Conservation (phyloP, 2,113 vertebrate genomes). For the Pseudolaguvia tuberculata region DNA sequence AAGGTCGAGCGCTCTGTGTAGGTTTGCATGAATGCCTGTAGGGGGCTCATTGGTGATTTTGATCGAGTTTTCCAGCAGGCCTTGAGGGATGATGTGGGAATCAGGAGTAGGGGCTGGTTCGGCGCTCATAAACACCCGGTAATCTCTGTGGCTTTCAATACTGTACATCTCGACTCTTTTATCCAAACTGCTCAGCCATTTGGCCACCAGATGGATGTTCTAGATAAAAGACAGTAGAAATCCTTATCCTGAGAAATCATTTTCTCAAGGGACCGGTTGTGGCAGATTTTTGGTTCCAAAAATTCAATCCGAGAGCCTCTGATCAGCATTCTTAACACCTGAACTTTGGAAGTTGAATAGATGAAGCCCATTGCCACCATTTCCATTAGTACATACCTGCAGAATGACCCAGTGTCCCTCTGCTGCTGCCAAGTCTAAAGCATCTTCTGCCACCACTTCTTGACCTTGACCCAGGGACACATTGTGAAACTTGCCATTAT, state of each 20-base stretch:
- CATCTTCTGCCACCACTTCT: slow-evolving; percentile 82
- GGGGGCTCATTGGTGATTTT: slow-evolving; percentile 93
- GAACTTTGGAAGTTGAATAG: no score
- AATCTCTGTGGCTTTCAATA: slow-evolving; percentile 72
- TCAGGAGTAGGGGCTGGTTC: slow-evolving; percentile 78
- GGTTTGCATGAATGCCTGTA: slow-evolving; percentile 83
- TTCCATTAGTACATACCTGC: slow-evolving; percentile 67
- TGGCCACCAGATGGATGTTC: slow-evolving; percentile 93
- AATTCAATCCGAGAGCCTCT: no score
- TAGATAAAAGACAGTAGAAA: no score
- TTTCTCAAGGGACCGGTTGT: no score
- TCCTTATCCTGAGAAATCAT: no score
- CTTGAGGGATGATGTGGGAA: slow-evolving; percentile 86
- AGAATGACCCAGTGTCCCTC: slow-evolving; percentile 94
- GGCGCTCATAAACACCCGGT: slow-evolving; percentile 85
- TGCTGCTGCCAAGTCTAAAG: slow-evolving; percentile 76
- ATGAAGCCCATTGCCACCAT: background rate
- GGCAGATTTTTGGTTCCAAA: no score
- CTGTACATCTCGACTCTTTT: slow-evolving; percentile 82
- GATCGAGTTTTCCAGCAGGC: slow-evolving; percentile 88
- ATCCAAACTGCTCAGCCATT: slow-evolving; percentile 85
- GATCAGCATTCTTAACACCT: no score
- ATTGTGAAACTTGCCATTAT: slow-evolving; percentile 89
- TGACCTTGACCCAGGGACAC: slow-evolving; percentile 93
- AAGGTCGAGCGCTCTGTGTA: slow-evolving; percentile 92